Evolutionary conservation across 1,140 invertebrate species (phyloP), one percentile per base, ranked within the genome.

Genomic region (Lordiphosa clarofinis): DNA sequence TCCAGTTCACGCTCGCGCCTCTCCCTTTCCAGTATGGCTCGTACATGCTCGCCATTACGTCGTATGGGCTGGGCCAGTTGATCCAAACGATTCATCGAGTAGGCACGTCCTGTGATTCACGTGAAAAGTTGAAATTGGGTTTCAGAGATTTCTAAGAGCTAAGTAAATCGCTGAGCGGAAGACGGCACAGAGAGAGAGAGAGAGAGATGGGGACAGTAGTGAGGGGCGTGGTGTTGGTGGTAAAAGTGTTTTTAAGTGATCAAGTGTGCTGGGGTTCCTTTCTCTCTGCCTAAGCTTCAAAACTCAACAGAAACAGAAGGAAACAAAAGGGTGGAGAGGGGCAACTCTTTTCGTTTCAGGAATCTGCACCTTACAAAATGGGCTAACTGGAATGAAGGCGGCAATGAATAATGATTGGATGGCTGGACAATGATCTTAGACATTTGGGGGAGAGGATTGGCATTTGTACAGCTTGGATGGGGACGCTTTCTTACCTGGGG

Each of bases 31-130:
- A 86, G 57, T 46, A 86, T 78, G 43, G 87, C 72, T 73, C 73
- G 79, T 43, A 89, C 75, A 53, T 89, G 88, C 58, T 89, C 91
- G 62, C 89, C 88, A 74, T 90, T 89, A 70, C 90, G 91, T 79
- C 91, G 91, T 58, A 94, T 90, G 53, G 95, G 94, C 89, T 93
- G 93, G 73, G 94, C 91, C 89, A 96, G 91, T 86, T 94, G 93
- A 92, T 97, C 96, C 91, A 97, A 92, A 79, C 96, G 93, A 76
- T 95, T 95, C 95, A 97, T 96, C 86, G 95, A 96, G 91, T 94
- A 95, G 76, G 96, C 95, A 92, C 95, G 96, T 75, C 88, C 88
- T 88, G 59, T 42, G 52, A 48, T 63, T 60, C 43, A 73, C 67
- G 70, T 75, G 69, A 53, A 76, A 82, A 73, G 59, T 75, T 61